Base-by-base conservation (phyloP, 1,140 invertebrate genomes). In the Drosophila athabasca region DNA sequence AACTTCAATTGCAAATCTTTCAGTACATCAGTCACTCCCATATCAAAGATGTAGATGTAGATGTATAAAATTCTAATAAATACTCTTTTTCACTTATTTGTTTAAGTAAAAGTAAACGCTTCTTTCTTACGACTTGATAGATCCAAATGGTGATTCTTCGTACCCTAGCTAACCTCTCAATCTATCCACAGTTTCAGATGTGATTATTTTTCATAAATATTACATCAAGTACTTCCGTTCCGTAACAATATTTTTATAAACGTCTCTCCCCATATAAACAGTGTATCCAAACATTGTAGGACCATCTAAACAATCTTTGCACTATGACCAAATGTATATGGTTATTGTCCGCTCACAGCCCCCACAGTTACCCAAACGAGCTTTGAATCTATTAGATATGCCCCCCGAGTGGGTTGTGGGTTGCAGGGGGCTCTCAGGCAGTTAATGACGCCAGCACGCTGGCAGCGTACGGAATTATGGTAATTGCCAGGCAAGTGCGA, bases 381-480 rank as follows among this genome's bases (percentile, higher is more conserved):
- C 17, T 41, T 24, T n/a, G 19, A 15, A 53, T 53, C 35, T 52
- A 31, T 41, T 19, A 6, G 17, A n/a, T 17, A 19, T 45, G 22
- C 24, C 66, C 24, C 66, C 4, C 46, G 61, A 61, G 59, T 55
- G 50, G 44, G 24, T 29, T 49, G 24, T 62, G 48, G 17, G 17
- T 19, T 19, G 17, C 1, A 1, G 17, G 24, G 31, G 59, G 45
- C 51, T 66, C 45, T 49, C 44, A 61, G 62, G 24, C 48, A 29
- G 61, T 62, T 75, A 57, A 71, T 84, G 66, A 71, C 58, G 79
- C 31, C 62, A 62, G 44, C 59, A 35, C 57, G 66, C 46, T 46
- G 51, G 51, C 59, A 60, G 44, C 59, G 43, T 60, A 61, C 49
- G 50, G 48, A 60, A 75, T 62, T 78, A 59, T 77, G 55, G 51